Conservation (phyloP, 2,888 invertebrate genomes). For the Drosophila diplacantha region DNA sequence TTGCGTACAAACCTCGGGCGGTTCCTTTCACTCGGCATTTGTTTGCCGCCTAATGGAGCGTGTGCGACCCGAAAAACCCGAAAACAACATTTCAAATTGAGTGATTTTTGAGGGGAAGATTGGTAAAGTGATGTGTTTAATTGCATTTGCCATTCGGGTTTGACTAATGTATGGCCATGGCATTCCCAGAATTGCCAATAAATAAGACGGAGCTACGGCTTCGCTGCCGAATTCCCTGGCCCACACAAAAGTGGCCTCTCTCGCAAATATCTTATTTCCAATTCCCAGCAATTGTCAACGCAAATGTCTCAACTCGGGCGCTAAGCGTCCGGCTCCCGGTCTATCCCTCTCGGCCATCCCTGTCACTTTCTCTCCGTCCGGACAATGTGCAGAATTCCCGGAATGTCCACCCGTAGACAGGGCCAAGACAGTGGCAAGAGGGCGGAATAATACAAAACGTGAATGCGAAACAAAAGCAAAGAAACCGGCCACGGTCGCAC, state of each 20-base stretch:
- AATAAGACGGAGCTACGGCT: constrained; percentile 9
- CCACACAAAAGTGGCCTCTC: constrained; percentile 12
- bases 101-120: constrained; percentile 57
- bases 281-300: constrained; percentile 62
- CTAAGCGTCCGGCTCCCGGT: constrained; percentile 15
- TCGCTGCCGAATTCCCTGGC: background rate
- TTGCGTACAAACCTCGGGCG: constrained; percentile 50
- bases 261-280: constrained; percentile 38
- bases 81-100: constrained; percentile 52
- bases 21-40: constrained; percentile 46
- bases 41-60: constrained; percentile 67
- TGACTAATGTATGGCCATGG: constrained; percentile 31
- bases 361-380: constrained; percentile 46
- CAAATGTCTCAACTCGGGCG: constrained; percentile 66
- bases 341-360: constrained; percentile 12
- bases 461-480: constrained; percentile 27
- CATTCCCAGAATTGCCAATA: constrained; percentile 27
- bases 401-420: constrained; percentile 60
- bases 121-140: constrained; percentile 28
- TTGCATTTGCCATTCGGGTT: constrained; percentile 28
- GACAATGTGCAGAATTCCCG: constrained; percentile 61
- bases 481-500: constrained; percentile 57
- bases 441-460: constrained; percentile 30
- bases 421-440: constrained; percentile 43
- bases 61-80: constrained; percentile 40